Conservation (phyloP, 2,888 invertebrate genomes). For the Dione vanillae region DNA sequence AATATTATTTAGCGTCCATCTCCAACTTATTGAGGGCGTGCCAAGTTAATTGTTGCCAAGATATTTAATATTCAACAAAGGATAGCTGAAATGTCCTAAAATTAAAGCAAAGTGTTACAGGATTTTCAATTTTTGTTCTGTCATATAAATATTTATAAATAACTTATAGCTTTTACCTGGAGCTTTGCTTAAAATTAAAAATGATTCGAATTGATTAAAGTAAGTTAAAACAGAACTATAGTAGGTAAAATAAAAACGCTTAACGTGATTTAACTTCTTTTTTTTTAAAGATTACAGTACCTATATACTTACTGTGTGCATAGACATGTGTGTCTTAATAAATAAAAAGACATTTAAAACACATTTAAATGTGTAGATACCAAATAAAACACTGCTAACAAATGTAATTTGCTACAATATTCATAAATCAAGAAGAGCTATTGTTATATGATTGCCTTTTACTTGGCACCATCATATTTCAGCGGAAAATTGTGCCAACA, state of each 20-base stretch:
- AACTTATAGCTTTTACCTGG: background rate
- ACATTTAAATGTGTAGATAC: too few relatives aligned
- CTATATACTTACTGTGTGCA: too few relatives aligned
- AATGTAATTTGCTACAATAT: background rate
- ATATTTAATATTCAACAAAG: conserved; percentile 38
- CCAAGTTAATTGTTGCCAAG: conserved; percentile 47
- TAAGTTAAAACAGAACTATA: too few relatives aligned
- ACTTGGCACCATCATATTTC: conserved; percentile 4
- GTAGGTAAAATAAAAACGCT: too few relatives aligned
- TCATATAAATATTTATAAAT: too few relatives aligned
- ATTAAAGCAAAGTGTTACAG: background rate
- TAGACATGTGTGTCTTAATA: too few relatives aligned
- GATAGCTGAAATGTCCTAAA: conserved; percentile 24
- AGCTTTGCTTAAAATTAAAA: too few relatives aligned
- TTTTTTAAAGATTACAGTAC: too few relatives aligned
- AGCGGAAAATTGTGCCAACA: background rate
- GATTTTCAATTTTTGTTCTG: too few relatives aligned
- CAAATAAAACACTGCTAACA: background rate
- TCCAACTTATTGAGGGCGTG: conserved; percentile 42
- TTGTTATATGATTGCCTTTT: background rate
- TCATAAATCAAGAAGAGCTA: conserved; percentile 2
- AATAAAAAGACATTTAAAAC: too few relatives aligned
- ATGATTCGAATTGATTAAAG: too few relatives aligned
- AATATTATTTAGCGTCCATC: conserved; percentile 41
- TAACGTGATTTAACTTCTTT: too few relatives aligned